Evolutionary conservation across 1,140 invertebrate species (phyloP).

Genomic region (Drosophila tsacasi): DNA sequence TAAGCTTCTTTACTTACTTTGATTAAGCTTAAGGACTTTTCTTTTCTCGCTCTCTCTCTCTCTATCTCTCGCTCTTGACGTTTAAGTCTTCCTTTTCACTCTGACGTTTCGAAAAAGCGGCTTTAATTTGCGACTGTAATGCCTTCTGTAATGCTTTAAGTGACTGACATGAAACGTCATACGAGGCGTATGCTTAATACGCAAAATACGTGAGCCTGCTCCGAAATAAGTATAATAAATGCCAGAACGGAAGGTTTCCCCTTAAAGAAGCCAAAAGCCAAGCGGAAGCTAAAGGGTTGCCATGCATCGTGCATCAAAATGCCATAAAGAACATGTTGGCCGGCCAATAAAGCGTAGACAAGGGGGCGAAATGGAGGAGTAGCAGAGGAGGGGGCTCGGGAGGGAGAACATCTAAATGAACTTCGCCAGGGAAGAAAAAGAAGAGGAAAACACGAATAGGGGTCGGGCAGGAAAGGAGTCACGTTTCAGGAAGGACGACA

Average conservation of each 20-base stretch:
- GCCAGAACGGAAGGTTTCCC: conserved; percentile 41
- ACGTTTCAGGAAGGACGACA: conserved; percentile 51
- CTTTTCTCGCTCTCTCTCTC: too few species aligned
- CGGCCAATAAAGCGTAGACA: conserved; percentile 76
- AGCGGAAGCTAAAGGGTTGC: conserved; percentile 64
- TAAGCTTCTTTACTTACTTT: conserved; percentile 27
- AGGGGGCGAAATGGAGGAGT: conserved; percentile 1
- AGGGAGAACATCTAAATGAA: conserved; percentile 63
- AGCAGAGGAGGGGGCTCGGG: background rate
- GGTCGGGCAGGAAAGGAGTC: conserved; percentile 25
- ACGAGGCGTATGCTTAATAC: conserved; percentile 67
- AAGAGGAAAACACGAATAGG: conserved; percentile 4
- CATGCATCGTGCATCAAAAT: conserved; percentile 73
- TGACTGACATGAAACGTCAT: conserved; percentile 63
- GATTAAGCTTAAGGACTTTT: background rate
- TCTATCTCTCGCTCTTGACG: background rate
- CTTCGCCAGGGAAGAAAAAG: conserved; percentile 30
- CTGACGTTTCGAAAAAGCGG: conserved; percentile 6
- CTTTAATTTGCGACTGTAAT: conserved; percentile 19
- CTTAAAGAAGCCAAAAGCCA: conserved; percentile 25
- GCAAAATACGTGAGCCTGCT: conserved; percentile 64
- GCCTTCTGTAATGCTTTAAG: conserved; percentile 41
- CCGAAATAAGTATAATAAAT: conserved; percentile 77
- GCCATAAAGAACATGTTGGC: conserved; percentile 74
- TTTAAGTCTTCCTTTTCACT: conserved; percentile 6